phyloP scores from a whole-genome alignment of 92 coral and sea anemone genomes.

The Epizoanthus fatuus region DNA sequence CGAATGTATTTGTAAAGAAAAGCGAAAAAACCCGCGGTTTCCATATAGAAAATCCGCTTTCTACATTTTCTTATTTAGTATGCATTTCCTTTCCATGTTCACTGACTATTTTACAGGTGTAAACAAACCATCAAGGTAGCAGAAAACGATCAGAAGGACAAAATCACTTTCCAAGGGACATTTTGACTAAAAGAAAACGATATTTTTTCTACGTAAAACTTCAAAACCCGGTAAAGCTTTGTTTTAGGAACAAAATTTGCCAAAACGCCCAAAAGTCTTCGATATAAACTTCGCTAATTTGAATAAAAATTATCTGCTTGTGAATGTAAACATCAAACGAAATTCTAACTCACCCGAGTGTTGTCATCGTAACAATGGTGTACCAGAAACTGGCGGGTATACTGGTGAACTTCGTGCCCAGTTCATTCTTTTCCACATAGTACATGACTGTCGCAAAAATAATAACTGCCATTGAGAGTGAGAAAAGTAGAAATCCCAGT shows the following conservation, averaged over 20 bases:
- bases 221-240: background rate
- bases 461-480: constrained; percentile 98
- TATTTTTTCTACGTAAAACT: background rate
- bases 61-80: constrained; percentile 9
- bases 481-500: constrained; percentile 95
- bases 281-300: constrained; percentile 61
- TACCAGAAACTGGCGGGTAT: constrained; percentile 99
- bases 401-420: constrained; percentile 89
- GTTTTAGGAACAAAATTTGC: background rate
- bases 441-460: constrained; percentile 99
- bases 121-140: constrained; percentile 24
- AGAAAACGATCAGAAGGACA: constrained; percentile 31
- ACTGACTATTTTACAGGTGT: constrained; percentile 41
- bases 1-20: background rate
- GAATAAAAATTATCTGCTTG: constrained; percentile 56
- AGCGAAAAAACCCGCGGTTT: background rate
- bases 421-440: constrained; percentile 93
- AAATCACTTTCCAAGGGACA: background rate
- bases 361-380: constrained; percentile 99
- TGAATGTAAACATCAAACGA: constrained; percentile 62
- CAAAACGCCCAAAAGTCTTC: constrained; percentile 40
- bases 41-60: background rate
- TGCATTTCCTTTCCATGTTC: constrained; percentile 31
- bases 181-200: background rate
- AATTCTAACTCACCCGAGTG: constrained; percentile 91